These are phyloP conservation scores for Capitella teleta DNA, from an alignment of 1,140 invertebrate species.

Conservation along the genomic window DNA sequence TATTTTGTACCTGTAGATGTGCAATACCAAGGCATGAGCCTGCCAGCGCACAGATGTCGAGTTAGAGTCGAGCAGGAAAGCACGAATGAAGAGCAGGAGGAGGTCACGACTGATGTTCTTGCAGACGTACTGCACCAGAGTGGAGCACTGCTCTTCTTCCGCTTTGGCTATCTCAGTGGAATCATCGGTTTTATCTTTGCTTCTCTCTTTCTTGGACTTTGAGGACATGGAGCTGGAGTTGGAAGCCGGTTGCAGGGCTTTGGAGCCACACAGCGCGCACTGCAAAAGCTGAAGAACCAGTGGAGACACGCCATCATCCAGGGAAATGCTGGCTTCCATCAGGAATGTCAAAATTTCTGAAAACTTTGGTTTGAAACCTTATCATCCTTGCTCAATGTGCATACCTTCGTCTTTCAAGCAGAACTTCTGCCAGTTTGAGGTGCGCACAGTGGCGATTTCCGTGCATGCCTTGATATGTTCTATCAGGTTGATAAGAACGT, in stretches of 20 bases:
- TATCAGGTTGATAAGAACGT: slow-evolving; percentile 79
- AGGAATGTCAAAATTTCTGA: slow-evolving; percentile 54
- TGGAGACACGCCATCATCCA: slow-evolving; percentile 87
- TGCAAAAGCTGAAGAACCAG: slow-evolving; percentile 81
- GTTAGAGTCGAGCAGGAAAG: slow-evolving; percentile 87
- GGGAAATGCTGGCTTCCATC: slow-evolving; percentile 62
- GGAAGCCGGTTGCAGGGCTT: slow-evolving; percentile 15
- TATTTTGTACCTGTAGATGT: slow-evolving; percentile 30
- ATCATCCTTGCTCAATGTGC: neutral
- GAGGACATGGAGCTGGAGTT: slow-evolving; percentile 14
- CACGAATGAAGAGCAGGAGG: slow-evolving; percentile 68
- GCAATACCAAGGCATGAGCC: slow-evolving; percentile 55
- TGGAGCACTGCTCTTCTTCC: slow-evolving; percentile 58
- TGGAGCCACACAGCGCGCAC: slow-evolving; percentile 60
- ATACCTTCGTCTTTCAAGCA: slow-evolving; percentile 57
- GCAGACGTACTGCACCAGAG: slow-evolving; percentile 60
- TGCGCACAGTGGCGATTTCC: slow-evolving; percentile 81
- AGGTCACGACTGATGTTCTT: slow-evolving; percentile 55
- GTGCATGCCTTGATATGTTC: slow-evolving; percentile 89
- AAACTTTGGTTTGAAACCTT: neutral
- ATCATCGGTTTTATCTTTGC: neutral
- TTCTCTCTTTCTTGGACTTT: slow-evolving; percentile 7
- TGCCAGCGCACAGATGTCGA: slow-evolving; percentile 87
- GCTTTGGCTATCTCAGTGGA: slow-evolving; percentile 20
- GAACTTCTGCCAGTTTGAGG: slow-evolving; percentile 89